Base-by-base conservation (phyloP, 2,888 invertebrate species). In the Altica lythri region DNA sequence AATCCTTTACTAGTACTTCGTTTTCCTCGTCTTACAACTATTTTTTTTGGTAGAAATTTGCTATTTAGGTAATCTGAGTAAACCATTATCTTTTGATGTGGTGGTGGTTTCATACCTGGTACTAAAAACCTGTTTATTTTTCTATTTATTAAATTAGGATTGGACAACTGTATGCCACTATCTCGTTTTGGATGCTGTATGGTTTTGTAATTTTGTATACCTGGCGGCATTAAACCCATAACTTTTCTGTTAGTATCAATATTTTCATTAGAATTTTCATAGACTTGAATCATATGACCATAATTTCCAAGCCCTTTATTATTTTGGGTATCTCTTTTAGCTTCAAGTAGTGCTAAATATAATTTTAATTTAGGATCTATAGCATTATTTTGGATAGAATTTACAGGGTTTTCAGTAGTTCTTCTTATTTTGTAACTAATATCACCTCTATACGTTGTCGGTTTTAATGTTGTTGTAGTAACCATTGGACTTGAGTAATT, bases 81-180 rank as follows among this genome's bases (percentile, higher is more conserved):
- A 1, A 65, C 40, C 6, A 58, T 53, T 3, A 68, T 64, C 47
- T 66, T 71, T 55, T 69, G 68, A 16, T 61, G 60, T 3, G 60
- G 58, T 1, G 77, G 76, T 6, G 76, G 76, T 62, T 70, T 73
- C 71, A 77, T 71, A 1, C 77, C 77, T 2, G 66, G 44, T 2
- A 75, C 71, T 8, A 66, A 63, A 51, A 65, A 76, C 30, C 65
- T 68, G 46, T 76, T 76, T 10, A 73, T 48, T 2, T 55, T 45
- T 16, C 32, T 50, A 14, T 55, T 46, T 6, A 51, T 54, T 22
- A 14, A 29, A 16, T 32, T 17, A 2, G 51, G 37, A 12, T 10
- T 52, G 13, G 48, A 16, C 4, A 59, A 9, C 2, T 49, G 30
- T 2, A 16, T 2, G 17, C 13, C 16, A 25, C 57, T 61, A 4